Evolutionary conservation across 1,140 invertebrate genomes (phyloP), one percentile per base, ranked within the genome.

Genomic region (Aphelenchoides avenae): DNA sequence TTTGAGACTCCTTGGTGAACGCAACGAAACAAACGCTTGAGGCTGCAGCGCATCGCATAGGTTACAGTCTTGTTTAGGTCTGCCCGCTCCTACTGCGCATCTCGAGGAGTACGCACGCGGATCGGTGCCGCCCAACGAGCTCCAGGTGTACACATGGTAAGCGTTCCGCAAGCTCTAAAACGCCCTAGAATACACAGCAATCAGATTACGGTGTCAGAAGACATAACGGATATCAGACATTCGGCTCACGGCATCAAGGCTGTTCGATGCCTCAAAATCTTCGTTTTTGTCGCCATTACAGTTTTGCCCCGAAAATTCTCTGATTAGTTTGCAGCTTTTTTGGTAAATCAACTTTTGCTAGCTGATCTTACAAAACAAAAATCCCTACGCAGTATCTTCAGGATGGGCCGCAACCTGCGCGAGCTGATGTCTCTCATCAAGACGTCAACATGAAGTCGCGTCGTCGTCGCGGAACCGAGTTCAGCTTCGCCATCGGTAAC

Each of bases 81-180:
- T 98, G 93, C 77, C 94, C 94, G 5, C 81, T 98, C 42, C 80
- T 99, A 20, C 80, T 98, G 27, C 80, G 94, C 52, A 92, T 99
- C 9, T 89, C n/a, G 83, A 83, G 53, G 92, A 97, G 64, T 99
- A 92, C 76, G 84, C 84, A 40, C 84, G 89, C 76, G 89, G 90
- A 30, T 88, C 87, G 76, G 88, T 91, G 1, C 93, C 93, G 30
- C 85, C 87, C 43, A 93, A 96, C 80, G 81, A 83, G 67, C 81
- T 97, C 9, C 93, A 97, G 81, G 95, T 97, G 66, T 97, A 97
- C 75, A 96, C 91, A 41, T 95, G 90, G 91, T 89, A 84, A 80
- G 75, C 64, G 51, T n/a, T 41, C 39, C 34, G 13, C 2, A 6
- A 52, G 5, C 41, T 55, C 40, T 51, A 11, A 7, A 58, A 43